Evolutionary conservation across 2,113 vertebrate genomes (phyloP), one percentile per base, ranked within the genome.

Genomic region (Prionailurus viverrinus): DNA sequence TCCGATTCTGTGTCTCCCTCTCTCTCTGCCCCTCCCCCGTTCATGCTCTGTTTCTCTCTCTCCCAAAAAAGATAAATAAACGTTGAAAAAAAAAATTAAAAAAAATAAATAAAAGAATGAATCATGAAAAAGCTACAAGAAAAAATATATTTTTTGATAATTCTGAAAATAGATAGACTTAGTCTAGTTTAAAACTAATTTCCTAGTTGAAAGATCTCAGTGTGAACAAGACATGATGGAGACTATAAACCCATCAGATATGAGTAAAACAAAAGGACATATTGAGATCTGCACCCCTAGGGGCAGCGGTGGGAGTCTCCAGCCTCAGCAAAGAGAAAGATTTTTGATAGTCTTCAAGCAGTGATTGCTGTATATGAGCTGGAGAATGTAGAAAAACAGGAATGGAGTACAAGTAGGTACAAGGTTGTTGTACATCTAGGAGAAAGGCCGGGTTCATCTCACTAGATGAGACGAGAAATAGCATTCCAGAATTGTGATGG

Each of bases 111-210:
- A 78, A 69, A 83, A 95, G 39, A 53, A 81, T 74, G 27, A 65
- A 55, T 68, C 13, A 90, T 90, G 19, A 51, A 71, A 66, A 84
- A 92, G 25, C 6, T 89, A 87, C 3, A 89, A 7, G 23, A 95
- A 95, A 96, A 92, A 27, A 51, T 4, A 19, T 36, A 18, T 9
- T 69, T 58, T 92, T 91, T 63, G 76, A 65, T 36, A 68, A 74
- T 83, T 29, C 73, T 87, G 81, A 95, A 78, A 92, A 45, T 45
- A 45, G 45, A 45, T 45, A 45, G 45, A 45, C 69, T 97, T 81
- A 81, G 39, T 89, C 4, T 65, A 85, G 66, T 69, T 94, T 79
- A 61, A 96, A 93, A 73, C 7, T 61, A n/a, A 95, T 23, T 27
- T 91, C 14, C 25, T 51, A 36, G 16, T 71, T 92, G 51, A 94